phyloP scores from a whole-genome alignment of 2,888 invertebrate species.

The Bruchidius siliquastri region DNA sequence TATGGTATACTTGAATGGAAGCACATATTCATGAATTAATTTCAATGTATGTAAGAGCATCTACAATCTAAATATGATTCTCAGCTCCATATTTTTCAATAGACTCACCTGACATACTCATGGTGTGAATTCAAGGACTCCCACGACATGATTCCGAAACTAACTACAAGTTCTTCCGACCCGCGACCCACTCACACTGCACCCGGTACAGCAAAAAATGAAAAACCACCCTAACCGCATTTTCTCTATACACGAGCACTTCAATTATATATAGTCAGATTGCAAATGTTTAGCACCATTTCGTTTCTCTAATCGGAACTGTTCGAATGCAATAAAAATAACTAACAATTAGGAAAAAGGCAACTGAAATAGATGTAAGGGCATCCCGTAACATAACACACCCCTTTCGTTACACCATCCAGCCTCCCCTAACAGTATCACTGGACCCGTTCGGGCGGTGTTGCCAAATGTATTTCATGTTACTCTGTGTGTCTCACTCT shows the following conservation, averaged over 20 bases:
- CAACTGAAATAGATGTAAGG: neutral
- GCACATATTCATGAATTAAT: no score
- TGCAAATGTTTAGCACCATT: neutral
- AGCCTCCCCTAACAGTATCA: slow-evolving; percentile 4
- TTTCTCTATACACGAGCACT: neutral
- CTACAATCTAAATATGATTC: no score
- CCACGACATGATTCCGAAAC: slow-evolving; percentile 68
- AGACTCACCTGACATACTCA: slow-evolving; percentile 71
- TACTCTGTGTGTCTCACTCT: no score
- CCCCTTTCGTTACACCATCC: slow-evolving; percentile 13
- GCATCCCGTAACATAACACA: slow-evolving; percentile 8
- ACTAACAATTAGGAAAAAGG: neutral
- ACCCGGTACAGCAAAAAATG: neutral
- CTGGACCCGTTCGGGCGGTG: neutral
- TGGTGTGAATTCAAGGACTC: slow-evolving; percentile 78
- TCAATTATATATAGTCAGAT: neutral
- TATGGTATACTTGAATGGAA: no score
- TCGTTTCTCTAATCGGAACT: neutral
- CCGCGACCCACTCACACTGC: neutral
- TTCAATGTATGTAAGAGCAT: no score
- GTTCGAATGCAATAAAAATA: neutral
- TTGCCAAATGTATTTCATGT: neutral
- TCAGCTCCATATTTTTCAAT: no score
- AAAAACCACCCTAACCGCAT: neutral
- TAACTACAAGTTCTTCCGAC: slow-evolving; percentile 1